Evolutionary conservation across 2,797 vertebrate genomes (phyloP).

Genomic region (Myoxocephalus aenaeus): DNA sequence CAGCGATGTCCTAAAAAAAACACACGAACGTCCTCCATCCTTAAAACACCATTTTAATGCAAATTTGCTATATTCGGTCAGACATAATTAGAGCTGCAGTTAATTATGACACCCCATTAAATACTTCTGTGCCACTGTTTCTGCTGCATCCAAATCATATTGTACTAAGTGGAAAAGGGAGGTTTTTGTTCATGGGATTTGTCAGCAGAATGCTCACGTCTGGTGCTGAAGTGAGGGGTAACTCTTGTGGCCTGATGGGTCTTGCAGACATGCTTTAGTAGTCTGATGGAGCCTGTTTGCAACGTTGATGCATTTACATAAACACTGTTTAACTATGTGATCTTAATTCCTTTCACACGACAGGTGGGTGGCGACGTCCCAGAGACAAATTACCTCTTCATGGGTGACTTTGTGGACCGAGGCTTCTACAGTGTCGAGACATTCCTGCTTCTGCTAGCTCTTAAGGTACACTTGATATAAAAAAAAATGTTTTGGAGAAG

Average conservation of each 20-base stretch:
- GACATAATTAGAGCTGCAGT: background rate
- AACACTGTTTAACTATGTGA: background rate
- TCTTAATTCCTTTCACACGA: background rate
- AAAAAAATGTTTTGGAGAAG: background rate
- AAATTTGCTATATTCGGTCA: background rate
- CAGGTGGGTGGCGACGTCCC: constrained; percentile 95
- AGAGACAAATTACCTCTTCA: constrained; percentile 97
- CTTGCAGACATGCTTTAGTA: background rate
- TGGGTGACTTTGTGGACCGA: constrained; percentile 97
- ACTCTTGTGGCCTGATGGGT: background rate
- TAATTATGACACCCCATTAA: background rate
- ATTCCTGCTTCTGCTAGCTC: constrained; percentile 92
- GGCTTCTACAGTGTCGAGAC: constrained; percentile 98
- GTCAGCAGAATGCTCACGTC: background rate
- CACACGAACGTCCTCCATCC: too few species aligned
- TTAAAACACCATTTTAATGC: background rate
- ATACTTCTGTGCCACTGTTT: background rate
- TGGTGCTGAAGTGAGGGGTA: background rate
- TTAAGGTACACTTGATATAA: constrained; percentile 84
- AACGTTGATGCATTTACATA: background rate
- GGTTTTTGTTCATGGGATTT: background rate
- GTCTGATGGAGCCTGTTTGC: background rate
- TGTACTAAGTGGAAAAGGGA: background rate
- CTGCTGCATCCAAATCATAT: background rate
- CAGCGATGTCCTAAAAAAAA: background rate